Evolutionary conservation across 2,888 invertebrate genomes (phyloP).

Genomic region (Bellardia bayeri): DNA sequence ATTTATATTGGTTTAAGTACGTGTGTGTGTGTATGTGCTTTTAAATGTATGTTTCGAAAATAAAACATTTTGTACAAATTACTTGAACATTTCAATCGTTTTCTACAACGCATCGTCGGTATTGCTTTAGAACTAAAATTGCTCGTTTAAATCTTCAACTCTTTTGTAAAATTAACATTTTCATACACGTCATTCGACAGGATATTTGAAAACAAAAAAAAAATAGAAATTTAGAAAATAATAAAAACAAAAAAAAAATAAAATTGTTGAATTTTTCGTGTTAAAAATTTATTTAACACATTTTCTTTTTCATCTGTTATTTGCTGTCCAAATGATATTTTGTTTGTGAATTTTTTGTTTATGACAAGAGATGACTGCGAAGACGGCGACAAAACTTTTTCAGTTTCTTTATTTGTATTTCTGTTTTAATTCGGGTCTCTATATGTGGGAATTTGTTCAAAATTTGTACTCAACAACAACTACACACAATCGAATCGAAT

Average conservation of each 20-base stretch:
- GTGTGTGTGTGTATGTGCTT: slow-evolving; percentile 3
- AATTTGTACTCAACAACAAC: slow-evolving; percentile 16
- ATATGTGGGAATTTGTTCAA: slow-evolving; percentile 24
- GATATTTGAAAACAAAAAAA: slow-evolving; percentile 18
- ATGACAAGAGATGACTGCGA: slow-evolving; percentile 9
- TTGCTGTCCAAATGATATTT: slow-evolving; percentile 42
- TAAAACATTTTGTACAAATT: slow-evolving; percentile 67
- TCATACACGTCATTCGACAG: slow-evolving; percentile 36
- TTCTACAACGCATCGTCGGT: slow-evolving; percentile 67
- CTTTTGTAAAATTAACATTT: slow-evolving; percentile 47
- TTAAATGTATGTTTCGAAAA: slow-evolving; percentile 23
- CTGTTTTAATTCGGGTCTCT: slow-evolving; percentile 52
- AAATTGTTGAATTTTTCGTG: slow-evolving; percentile 15
- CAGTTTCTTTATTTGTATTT: slow-evolving; percentile 9
- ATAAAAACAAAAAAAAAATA: slow-evolving; percentile 14
- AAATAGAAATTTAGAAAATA: not conserved
- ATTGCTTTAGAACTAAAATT: slow-evolving; percentile 46
- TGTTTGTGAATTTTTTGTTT: slow-evolving; percentile 23
- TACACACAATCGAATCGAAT: not conserved
- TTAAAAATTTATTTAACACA: slow-evolving; percentile 20
- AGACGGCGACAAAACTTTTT: slow-evolving; percentile 16
- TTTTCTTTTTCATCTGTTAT: slow-evolving; percentile 59
- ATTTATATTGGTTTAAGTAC: slow-evolving; percentile 27
- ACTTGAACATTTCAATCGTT: slow-evolving; percentile 72
- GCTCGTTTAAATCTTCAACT: slow-evolving; percentile 18